Percentiles rank a stretch among this genome's conserved stretches.
phyloP scores from a whole-genome alignment of 2,888 invertebrate species.

The Dugesia japonica region DNA sequence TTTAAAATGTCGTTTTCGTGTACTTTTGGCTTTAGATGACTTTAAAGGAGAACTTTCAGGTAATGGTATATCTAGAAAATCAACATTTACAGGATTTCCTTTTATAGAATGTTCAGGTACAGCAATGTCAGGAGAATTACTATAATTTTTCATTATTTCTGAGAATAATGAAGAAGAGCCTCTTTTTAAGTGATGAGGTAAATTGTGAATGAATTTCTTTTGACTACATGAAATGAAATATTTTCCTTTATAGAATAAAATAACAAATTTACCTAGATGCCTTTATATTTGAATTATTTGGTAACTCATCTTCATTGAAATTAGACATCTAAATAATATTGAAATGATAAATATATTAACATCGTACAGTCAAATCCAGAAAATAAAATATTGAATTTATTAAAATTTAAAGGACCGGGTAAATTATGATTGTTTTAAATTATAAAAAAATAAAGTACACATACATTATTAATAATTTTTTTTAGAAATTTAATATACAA shows the following conservation, averaged over 20 bases:
- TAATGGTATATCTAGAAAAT: not conserved
- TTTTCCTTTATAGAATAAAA: too few relatives aligned
- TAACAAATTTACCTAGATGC: not conserved
- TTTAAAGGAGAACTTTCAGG: not conserved
- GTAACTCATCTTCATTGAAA: not conserved
- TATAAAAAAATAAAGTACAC: conserved; percentile 7
- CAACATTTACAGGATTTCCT: not conserved
- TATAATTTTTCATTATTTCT: not conserved
- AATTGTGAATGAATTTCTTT: too few relatives aligned
- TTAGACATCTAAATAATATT: not conserved
- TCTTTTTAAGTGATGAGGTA: not conserved
- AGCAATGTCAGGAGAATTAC: not conserved
- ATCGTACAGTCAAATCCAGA: not conserved
- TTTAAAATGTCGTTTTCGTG: not conserved
- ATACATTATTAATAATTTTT: not conserved
- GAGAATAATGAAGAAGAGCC: not conserved
- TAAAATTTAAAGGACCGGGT: not conserved
- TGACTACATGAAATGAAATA: too few relatives aligned
- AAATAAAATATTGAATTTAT: not conserved
- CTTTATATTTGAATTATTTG: not conserved
- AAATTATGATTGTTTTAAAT: not conserved
- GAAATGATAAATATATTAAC: not conserved
- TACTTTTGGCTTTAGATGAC: not conserved
- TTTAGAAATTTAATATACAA: too few relatives aligned
- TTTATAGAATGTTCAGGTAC: not conserved